Evolutionary conservation across 1,140 invertebrate genomes (phyloP), one percentile per base, ranked within the genome.

Genomic region (Caenorhabditis remanei): DNA sequence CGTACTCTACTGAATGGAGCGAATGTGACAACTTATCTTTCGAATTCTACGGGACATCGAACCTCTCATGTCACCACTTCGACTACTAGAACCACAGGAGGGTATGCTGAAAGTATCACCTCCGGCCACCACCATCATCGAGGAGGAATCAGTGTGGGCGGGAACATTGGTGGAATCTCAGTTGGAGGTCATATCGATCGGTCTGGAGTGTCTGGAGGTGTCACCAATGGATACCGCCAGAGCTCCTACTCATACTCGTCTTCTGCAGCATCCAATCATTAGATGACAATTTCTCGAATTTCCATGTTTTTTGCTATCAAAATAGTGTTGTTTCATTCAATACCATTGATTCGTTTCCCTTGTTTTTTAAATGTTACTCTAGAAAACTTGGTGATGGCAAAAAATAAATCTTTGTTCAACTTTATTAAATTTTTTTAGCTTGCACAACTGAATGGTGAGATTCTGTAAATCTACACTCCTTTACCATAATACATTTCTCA

Each of bases 241-340:
- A 24, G 14, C 43, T 79, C 71, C 6, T 79, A 79, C 21, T 24
- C 46, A 19, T 79, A 53, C 71, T 79, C 71, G 3, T 79, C 50
- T 11, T 53, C 50, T 53, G 50, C 32, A 32, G 32, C 71, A 11
- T 79, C 71, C n/a, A 79, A 50, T n/a, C 43, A 24, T n/a, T 79
- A 79, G 46, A 24, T 14, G 41, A 13, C 41, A 19, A 50, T 16
- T 14, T 4, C 7, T 21, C 21, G 4, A 71, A 1, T 32, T 32
- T 32, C 32, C 32, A 32, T 21, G 11, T n/a, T 79, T 50, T 32
- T 50, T 50, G 71, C 46, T 41, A 21, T 79, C 46, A 24, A 32
- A 50, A 79, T 79, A 79, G 71, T 79, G 43, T 79, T 79, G 71
- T 79, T 79, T 41, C 71, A 79, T 79, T 13, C 71, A 79, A 79